Evolutionary conservation across 2,888 invertebrate genomes (phyloP), one percentile per base, ranked within the genome.

Genomic region (Prosopocoilus inquinatus): DNA sequence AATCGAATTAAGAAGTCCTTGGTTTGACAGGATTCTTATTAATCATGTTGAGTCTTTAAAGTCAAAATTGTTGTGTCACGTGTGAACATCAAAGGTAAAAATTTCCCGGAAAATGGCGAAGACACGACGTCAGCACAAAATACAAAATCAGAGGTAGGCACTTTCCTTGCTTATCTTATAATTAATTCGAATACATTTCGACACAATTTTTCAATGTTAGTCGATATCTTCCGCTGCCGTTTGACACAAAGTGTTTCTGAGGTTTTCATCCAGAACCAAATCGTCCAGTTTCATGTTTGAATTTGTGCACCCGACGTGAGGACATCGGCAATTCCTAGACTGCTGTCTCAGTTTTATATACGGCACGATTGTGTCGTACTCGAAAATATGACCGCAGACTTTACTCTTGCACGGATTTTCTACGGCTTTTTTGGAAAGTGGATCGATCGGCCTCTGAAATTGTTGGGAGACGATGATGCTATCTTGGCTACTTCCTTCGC

Each of bases 251-350:
- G 2, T 11, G 5, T 41, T 9, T 7, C n/a, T 41, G n/a, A 52
- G 3, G n/a, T 46, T 9, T 9, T n/a, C 32, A 36, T 46, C 52
- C 15, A 46, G 11, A 11, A 52, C 15, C 3, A 52, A 13, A 38
- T 52, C 52, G 32, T 12, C 7, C 28, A 32, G 28, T 28, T 13
- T 20, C 20, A 52, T 16, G 15, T 52, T 52, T 2, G 20, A 12
- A 52, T 52, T 52, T 13, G 32, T 28, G 32, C 52, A 52, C 3
- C 52, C 52, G 36, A 52, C 45, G 15, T 52, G 46, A 15, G 52
- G 52, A 36, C 52, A 52, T 7, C 46, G 35, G 9, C 9, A 5
- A 9, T 16, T 46, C 28, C 5, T 5, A 28, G 20, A 28, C n/a
- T 9, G 9, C 38, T 46, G 45, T 2, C 46, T 45, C 8, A 28